Percentiles rank a stretch among this genome's conserved stretches.
Evolutionary conservation across 2,888 invertebrate genomes (phyloP).

Genomic region (Linnaemya vulpina): DNA sequence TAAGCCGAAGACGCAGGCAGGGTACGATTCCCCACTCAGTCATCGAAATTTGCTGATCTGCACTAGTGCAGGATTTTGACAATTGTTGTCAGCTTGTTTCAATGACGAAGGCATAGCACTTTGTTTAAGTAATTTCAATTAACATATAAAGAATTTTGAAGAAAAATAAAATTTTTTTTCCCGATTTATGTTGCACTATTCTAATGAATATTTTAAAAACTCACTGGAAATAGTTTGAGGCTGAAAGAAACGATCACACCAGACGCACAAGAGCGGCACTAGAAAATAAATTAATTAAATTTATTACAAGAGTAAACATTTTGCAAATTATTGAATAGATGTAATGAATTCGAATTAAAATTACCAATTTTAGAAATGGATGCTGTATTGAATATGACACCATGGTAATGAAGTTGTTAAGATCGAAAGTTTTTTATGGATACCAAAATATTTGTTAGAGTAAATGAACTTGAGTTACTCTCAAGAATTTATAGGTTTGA

Average conservation of each 20-base stretch:
- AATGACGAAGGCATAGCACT: too few relatives aligned
- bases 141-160: too few relatives aligned
- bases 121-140: too few relatives aligned
- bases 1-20: too few relatives aligned
- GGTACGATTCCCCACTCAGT: too few relatives aligned
- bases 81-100: too few relatives aligned
- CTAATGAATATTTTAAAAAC: slow-evolving; percentile 33
- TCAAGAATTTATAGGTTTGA: too few relatives aligned
- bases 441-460: too few relatives aligned
- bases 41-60: too few relatives aligned
- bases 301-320: slow-evolving; percentile 25
- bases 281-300: slow-evolving; percentile 51
- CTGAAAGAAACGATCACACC: slow-evolving; percentile 63
- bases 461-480: too few relatives aligned
- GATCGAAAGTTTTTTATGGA: not conserved
- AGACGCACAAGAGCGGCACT: slow-evolving; percentile 60
- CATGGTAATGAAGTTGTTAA: not conserved
- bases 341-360: slow-evolving; percentile 9
- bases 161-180: not conserved
- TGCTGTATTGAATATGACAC: not conserved
- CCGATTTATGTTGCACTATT: not conserved
- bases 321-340: not conserved
- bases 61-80: too few relatives aligned
- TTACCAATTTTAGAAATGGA: slow-evolving; percentile 10
- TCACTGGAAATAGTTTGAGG: slow-evolving; percentile 59